Percentiles rank a stretch among this genome's conserved stretches.
phyloP scores from a whole-genome alignment of 2,888 invertebrate genomes.

The Caenorhabditis sp. region DNA sequence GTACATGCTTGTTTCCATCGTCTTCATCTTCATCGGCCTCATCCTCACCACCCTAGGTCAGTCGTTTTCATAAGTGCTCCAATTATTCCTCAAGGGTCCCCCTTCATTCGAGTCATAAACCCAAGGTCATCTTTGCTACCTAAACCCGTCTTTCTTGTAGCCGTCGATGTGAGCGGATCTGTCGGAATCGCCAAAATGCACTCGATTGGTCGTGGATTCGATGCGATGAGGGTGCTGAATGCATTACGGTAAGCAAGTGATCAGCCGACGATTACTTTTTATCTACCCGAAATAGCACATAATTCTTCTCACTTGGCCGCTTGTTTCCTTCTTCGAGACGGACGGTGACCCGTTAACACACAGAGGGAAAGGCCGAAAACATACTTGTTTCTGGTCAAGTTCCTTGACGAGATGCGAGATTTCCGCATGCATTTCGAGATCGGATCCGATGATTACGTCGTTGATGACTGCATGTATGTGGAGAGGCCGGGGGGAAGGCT shows the following conservation, averaged over 20 bases:
- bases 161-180: conserved; percentile 77
- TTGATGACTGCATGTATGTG: too few species aligned
- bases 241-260: conserved; percentile 56
- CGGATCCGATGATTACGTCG: conserved; percentile 35
- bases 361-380: conserved; percentile 12
- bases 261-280: conserved; percentile 2
- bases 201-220: conserved; percentile 72
- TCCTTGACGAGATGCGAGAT: conserved; percentile 35
- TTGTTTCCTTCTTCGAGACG: conserved; percentile 10
- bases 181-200: conserved; percentile 77
- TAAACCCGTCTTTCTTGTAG: conserved; percentile 16
- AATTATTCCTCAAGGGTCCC: background rate
- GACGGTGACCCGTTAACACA: conserved; percentile 42
- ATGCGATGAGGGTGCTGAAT: conserved; percentile 66
- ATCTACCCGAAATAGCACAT: conserved; percentile 26
- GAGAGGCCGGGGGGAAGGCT: background rate
- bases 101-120: background rate
- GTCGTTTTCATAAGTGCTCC: conserved; percentile 1
- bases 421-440: conserved; percentile 36
- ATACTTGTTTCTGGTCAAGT: conserved; percentile 43
- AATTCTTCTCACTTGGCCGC: conserved; percentile 47
- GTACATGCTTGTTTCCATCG: conserved; percentile 78
- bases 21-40: conserved; percentile 81
- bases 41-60: conserved; percentile 70
- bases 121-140: conserved; percentile 3